Base-by-base conservation (phyloP, 2,113 vertebrate genomes). In the Sebastes fasciatus region DNA sequence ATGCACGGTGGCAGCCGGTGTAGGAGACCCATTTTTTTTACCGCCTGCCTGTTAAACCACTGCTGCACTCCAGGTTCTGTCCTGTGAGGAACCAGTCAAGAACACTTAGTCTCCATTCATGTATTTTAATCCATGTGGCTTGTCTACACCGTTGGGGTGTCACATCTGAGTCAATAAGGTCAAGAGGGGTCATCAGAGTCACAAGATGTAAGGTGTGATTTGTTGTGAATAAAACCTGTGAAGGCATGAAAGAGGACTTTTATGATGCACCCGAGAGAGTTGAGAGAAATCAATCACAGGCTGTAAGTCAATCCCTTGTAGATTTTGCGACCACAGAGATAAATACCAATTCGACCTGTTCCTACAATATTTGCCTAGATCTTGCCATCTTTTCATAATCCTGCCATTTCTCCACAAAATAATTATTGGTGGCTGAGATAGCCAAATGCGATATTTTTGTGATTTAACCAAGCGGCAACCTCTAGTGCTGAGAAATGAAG, bases 1-100 rank as follows among this genome's bases (percentile, higher is more conserved):
- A 78, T 73, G 76, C 74, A 77, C 70, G 73, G 34, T 74, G 74
- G 70, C 85, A 83, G 83, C 49, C 5, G 1, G 19, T 26, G 70
- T 55, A 34, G 23, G 40, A 84, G 54, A 62, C 14, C 40, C 45
- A 70, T 60, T 67, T 19, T 23, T 23, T 49, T 9, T 49, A 19
- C 49, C 26, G 21, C 19, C 64, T 80, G 55, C 49, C 79, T 64
- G 80, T 58, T 72, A 54, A 77, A 79, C 52, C 62, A 10, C 65
- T 7, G 51, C 58, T 67, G 43, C 74, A 73, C 68, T 76, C 23
- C 52, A 42, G n/a, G 63, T 60, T 69, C 21, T 61, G 51, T 57
- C 61, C 10, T 10, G 14, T 26, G n/a, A 76, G n/a, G 0, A 51
- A 70, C 63, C 72, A 58, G 19, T 19, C 45, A 34, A 64, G 60